These are phyloP conservation scores for Drosophila jambulina DNA, from an alignment of 1,140 invertebrate species.

Conservation along the genomic window DNA sequence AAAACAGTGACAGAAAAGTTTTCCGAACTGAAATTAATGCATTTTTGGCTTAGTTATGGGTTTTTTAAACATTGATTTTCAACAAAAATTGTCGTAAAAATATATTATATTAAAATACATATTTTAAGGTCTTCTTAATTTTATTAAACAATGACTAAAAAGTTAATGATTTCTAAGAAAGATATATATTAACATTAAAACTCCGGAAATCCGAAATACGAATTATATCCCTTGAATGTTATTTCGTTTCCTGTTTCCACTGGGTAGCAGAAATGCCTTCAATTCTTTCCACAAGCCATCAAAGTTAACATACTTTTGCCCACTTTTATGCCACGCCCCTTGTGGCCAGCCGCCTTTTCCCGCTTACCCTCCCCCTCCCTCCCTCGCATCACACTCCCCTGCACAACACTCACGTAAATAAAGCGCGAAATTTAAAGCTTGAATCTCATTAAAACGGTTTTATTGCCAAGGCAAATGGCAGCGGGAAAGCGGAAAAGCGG, in stretches of 20 bases:
- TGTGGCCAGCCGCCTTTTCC: slow-evolving; percentile 7
- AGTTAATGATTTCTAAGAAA: too few relatives aligned
- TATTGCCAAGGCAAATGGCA: slow-evolving; percentile 65
- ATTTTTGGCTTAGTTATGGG: too few relatives aligned
- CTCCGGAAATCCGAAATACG: background rate
- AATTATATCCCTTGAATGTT: background rate
- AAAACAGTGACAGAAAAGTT: too few relatives aligned
- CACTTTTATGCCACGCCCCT: slow-evolving; percentile 30
- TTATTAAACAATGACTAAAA: too few relatives aligned
- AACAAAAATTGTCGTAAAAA: too few relatives aligned
- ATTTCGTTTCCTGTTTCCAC: background rate
- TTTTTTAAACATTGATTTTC: too few relatives aligned
- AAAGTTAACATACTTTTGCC: slow-evolving; percentile 40
- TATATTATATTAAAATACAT: too few relatives aligned
- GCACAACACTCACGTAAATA: slow-evolving; percentile 70
- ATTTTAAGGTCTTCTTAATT: too few relatives aligned
- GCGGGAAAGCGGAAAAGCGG: slow-evolving; percentile 10
- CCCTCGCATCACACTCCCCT: background rate
- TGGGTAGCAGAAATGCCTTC: slow-evolving; percentile 14
- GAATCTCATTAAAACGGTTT: slow-evolving; percentile 82
- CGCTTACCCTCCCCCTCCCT: background rate
- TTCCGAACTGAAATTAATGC: too few relatives aligned
- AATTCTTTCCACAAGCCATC: slow-evolving; percentile 1
- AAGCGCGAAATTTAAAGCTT: slow-evolving; percentile 81
- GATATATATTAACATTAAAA: too few relatives aligned